Evolutionary conservation across 2,113 vertebrate species (phyloP).

Genomic region (Microcebus lehilahytsara): DNA sequence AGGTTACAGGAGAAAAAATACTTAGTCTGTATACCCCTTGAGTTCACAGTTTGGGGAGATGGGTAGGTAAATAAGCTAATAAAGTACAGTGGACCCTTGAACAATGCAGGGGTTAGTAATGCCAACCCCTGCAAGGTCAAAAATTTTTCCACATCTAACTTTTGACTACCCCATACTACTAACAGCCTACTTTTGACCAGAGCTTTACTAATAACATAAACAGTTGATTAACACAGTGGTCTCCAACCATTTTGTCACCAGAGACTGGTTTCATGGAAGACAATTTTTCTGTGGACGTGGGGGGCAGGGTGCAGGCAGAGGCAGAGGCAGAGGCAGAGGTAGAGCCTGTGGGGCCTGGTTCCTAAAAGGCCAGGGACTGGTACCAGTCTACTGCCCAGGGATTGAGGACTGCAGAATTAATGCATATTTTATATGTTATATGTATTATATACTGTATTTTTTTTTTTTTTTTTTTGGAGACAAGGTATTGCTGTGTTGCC

Average conservation of each 20-base stretch:
- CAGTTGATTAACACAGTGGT: neutral
- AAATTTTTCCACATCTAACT: neutral
- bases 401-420: no score
- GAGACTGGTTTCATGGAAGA: no score
- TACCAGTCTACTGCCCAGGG: no score
- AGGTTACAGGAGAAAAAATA: neutral
- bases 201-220: neutral
- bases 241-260: no score
- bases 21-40: neutral
- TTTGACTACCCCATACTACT: neutral
- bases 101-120: neutral
- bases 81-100: neutral
- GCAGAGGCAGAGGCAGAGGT: no score
- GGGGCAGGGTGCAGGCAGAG: no score
- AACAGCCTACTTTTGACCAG: neutral
- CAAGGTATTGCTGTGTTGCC: no score
- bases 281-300: no score
- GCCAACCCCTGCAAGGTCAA: neutral
- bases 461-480: neutral
- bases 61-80: neutral
- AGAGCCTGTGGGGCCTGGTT: neutral
- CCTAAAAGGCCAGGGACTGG: no score
- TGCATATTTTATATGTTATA: neutral
- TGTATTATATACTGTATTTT: neutral
- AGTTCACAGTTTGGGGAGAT: neutral